A percentile compares a stretch with the other conserved stretches of the same genome.
These are phyloP conservation scores for Poecilobothrus nobilitatus DNA, from an alignment of 2,888 invertebrate species.

Conservation along the genomic window DNA sequence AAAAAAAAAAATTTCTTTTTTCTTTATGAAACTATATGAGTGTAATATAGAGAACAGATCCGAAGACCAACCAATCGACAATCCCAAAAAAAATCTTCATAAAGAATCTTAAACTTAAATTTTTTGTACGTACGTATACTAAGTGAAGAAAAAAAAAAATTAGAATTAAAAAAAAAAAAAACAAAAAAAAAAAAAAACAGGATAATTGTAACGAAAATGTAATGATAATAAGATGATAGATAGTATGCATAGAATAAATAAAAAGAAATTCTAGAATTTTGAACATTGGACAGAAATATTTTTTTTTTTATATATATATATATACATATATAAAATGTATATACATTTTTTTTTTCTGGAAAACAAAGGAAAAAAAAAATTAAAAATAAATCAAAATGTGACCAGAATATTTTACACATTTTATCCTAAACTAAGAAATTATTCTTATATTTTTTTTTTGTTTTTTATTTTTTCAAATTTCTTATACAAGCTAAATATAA, in stretches of 20 bases:
- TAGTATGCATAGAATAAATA: not conserved
- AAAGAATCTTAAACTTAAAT: too few species aligned
- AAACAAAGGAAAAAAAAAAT: not conserved
- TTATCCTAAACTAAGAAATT: not conserved
- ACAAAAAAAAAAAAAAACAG: not conserved
- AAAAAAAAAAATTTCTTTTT: too few species aligned
- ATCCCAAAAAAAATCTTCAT: too few species aligned
- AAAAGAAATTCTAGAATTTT: not conserved
- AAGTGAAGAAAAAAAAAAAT: too few species aligned
- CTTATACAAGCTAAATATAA: too few species aligned
- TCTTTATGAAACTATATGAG: too few species aligned
- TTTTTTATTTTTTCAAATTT: too few species aligned
- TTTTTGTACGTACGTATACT: too few species aligned
- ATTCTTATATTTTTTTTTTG: not conserved
- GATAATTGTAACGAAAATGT: constrained; percentile 4
- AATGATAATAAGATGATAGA: constrained; percentile 1
- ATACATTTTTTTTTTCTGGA: not conserved
- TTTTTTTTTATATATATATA: not conserved
- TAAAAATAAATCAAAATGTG: constrained; percentile 4
- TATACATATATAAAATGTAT: not conserved
- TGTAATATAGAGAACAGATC: too few species aligned
- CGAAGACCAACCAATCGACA: too few species aligned
- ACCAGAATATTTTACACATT: not conserved
- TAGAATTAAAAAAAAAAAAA: too few species aligned
- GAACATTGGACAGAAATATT: too few species aligned